These are phyloP conservation scores for Caenorhabditis japonica DNA, from an alignment of 2,888 invertebrate genomes.

Conservation along the genomic window DNA sequence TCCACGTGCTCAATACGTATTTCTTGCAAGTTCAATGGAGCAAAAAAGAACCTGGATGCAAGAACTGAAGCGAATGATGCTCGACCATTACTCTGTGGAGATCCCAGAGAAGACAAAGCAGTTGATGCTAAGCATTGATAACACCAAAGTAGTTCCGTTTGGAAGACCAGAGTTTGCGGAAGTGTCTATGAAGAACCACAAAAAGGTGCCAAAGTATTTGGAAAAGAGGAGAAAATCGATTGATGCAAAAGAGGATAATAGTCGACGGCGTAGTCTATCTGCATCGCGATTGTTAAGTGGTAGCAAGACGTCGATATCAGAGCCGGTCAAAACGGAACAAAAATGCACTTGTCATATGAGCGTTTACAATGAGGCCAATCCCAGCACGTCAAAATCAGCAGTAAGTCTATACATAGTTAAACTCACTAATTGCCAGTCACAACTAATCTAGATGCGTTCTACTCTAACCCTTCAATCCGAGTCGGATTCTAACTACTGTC, in stretches of 20 bases:
- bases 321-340: constrained; percentile 48
- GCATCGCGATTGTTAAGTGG: constrained; percentile 58
- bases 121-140: constrained; percentile 67
- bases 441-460: constrained; percentile 47
- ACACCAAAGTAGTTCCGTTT: constrained; percentile 62
- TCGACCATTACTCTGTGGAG: constrained; percentile 66
- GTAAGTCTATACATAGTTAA: constrained; percentile 10
- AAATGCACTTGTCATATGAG: constrained; percentile 61
- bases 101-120: constrained; percentile 69
- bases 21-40: constrained; percentile 87
- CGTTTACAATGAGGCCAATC: constrained; percentile 34
- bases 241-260: constrained; percentile 52
- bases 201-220: constrained; percentile 64
- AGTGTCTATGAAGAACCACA: constrained; percentile 57
- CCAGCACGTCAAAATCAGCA: constrained; percentile 34
- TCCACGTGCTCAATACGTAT: constrained; percentile 90
- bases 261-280: constrained; percentile 52
- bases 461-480: constrained; percentile 35
- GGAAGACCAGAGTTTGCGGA: constrained; percentile 67
- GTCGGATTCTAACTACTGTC: constrained; percentile 36
- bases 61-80: constrained; percentile 87
- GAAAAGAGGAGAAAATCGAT: constrained; percentile 61
- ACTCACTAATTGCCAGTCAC: not conserved
- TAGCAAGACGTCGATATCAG: constrained; percentile 52
- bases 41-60: constrained; percentile 90